These are phyloP conservation scores for Brachionus paranguensis DNA, from an alignment of 1,140 invertebrate genomes.

Conservation along the genomic window DNA sequence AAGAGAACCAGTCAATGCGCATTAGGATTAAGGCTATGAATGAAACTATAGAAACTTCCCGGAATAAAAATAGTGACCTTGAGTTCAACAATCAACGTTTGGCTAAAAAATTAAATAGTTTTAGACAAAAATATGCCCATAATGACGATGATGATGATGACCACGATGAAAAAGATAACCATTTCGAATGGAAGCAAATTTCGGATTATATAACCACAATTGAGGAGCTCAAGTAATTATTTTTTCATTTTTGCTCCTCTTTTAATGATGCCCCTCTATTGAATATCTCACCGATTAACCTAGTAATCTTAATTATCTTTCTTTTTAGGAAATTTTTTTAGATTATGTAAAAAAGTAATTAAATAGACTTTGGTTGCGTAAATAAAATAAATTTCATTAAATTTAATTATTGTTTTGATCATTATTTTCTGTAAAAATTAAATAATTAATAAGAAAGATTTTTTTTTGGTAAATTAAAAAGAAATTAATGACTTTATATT, in stretches of 20 bases:
- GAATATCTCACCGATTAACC: neutral
- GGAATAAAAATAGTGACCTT: constrained; percentile 69
- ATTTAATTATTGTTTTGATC: too few species aligned
- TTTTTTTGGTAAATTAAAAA: too few species aligned
- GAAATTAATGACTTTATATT: too few species aligned
- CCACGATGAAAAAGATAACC: constrained; percentile 42
- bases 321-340: neutral
- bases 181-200: constrained; percentile 64
- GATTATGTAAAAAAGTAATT: neutral
- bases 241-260: neutral
- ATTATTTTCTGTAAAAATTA: too few species aligned
- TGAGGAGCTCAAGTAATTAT: constrained; percentile 68
- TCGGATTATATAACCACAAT: constrained; percentile 82
- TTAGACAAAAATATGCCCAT: neutral
- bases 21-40: constrained; percentile 83
- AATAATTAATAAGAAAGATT: too few species aligned
- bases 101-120: neutral
- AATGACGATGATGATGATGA: constrained; percentile 44
- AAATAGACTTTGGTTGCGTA: neutral
- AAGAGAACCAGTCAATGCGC: constrained; percentile 76
- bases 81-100: constrained; percentile 5
- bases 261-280: neutral
- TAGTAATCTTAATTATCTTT: neutral
- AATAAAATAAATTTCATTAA: neutral
- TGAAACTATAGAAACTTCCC: constrained; percentile 84